Percentiles rank a stretch among this genome's conserved stretches.
phyloP scores from a whole-genome alignment of 2,888 invertebrate genomes.

The Entomobrya proxima region DNA sequence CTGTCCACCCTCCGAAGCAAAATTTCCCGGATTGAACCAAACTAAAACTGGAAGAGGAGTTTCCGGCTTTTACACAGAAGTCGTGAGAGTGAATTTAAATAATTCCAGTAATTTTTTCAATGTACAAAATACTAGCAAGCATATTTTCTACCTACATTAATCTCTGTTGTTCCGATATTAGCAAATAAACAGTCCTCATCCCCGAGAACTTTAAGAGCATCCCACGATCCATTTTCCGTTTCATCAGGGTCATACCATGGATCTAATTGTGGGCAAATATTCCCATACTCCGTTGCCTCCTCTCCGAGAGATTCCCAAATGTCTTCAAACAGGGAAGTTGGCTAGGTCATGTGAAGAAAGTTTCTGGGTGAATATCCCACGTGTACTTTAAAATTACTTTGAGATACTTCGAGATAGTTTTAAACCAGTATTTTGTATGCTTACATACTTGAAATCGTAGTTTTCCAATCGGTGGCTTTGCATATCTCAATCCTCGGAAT shows the following conservation, averaged over 20 bases:
- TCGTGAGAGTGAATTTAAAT: not conserved
- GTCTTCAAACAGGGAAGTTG: conserved; percentile 4
- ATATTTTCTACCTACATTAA: too few species aligned
- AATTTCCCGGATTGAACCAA: conserved; percentile 71
- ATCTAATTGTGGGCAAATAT: conserved; percentile 62
- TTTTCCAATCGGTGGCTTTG: conserved; percentile 47
- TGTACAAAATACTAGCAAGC: too few species aligned
- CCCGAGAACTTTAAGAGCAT: conserved; percentile 44
- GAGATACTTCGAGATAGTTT: not conserved
- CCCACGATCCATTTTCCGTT: conserved; percentile 30
- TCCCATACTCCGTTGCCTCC: conserved; percentile 64
- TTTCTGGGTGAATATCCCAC: too few species aligned
- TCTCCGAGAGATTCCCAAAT: conserved; percentile 5
- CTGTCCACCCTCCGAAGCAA: conserved; percentile 68
- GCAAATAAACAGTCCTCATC: conserved; percentile 69
- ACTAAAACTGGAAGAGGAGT: conserved; percentile 65
- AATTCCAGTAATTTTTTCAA: not conserved
- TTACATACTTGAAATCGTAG: conserved; percentile 50
- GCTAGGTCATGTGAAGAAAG: too few species aligned
- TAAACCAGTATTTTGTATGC: not conserved
- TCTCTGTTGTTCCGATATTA: conserved; percentile 64
- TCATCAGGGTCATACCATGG: conserved; percentile 56
- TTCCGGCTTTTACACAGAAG: conserved; percentile 6
- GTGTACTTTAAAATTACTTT: not conserved
- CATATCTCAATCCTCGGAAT: conserved; percentile 57